Percentiles rank a stretch among this genome's conserved stretches.
Conservation (phyloP, 2,113 vertebrate genomes). For the Trichomycterus rosablanca region DNA sequence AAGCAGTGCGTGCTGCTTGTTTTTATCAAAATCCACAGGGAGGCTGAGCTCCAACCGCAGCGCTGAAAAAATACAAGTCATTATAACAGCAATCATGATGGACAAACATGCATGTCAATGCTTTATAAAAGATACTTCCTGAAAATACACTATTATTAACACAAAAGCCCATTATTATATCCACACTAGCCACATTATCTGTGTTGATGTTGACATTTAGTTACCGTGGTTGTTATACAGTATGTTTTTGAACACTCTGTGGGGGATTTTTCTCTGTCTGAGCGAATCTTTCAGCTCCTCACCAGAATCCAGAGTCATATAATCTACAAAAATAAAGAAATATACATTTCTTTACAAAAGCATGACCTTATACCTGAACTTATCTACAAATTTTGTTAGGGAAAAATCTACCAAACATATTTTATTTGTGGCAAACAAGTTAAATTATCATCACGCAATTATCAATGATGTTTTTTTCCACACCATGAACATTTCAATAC, state of each 20-base stretch:
- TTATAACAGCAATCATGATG: constrained; percentile 10
- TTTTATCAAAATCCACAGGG: constrained; percentile 60
- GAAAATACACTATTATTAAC: not conserved
- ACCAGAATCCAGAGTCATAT: constrained; percentile 32
- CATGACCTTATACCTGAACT: no score
- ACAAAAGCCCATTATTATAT: not conserved
- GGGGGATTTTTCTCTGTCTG: constrained; percentile 47
- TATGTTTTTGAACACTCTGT: constrained; percentile 55
- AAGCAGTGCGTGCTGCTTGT: constrained; percentile 55
- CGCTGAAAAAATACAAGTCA: constrained; percentile 46
- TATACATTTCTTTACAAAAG: not conserved
- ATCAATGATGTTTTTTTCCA: no score
- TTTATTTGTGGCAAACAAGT: no score
- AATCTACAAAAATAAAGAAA: constrained; percentile 9
- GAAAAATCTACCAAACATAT: no score
- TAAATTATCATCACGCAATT: no score
- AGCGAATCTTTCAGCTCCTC: constrained; percentile 45
- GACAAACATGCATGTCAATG: constrained; percentile 1
- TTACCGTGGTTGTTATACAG: constrained; percentile 58
- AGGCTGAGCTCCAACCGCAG: constrained; percentile 60
- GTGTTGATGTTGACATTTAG: not conserved
- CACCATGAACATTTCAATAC: no score
- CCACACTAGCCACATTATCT: not conserved
- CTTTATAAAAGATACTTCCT: not conserved
- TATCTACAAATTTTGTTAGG: no score